Conservation (phyloP, 92 coral and sea anemone genomes). For the Epizoanthus fatuus region DNA sequence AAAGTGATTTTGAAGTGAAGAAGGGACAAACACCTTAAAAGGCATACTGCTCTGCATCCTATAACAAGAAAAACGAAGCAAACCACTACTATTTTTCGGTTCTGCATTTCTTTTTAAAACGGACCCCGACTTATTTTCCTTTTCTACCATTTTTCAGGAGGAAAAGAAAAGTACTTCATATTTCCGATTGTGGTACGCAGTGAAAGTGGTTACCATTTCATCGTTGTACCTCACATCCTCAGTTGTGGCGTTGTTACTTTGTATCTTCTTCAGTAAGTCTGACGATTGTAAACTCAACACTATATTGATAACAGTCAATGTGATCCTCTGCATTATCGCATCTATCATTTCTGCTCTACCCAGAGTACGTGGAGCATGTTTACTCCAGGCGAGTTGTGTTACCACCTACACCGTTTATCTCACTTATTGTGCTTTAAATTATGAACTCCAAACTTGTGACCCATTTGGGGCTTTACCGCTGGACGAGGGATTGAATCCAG, state of each 20-base stretch:
- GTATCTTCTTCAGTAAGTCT: conserved; percentile 54
- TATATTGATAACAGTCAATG: conserved; percentile 69
- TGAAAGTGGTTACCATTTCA: conserved; percentile 36
- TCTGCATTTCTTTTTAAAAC: too few relatives aligned
- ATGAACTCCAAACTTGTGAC: conserved; percentile 64
- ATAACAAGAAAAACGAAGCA: too few relatives aligned
- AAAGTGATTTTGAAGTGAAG: too few relatives aligned
- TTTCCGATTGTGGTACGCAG: conserved; percentile 39
- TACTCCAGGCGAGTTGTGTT: conserved; percentile 79
- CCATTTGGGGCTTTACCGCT: conserved; percentile 48
- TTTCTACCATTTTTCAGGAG: conserved; percentile 38
- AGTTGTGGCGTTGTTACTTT: conserved; percentile 56
- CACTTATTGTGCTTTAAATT: conserved; percentile 70
- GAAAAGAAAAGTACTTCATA: conserved; percentile 10
- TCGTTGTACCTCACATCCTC: conserved; percentile 50
- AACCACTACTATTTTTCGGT: too few relatives aligned
- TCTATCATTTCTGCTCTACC: conserved; percentile 57
- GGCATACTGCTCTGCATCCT: too few relatives aligned
- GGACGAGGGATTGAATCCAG: conserved; percentile 34
- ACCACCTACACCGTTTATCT: conserved; percentile 69
- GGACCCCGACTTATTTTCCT: too few relatives aligned
- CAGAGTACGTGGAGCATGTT: conserved; percentile 33
- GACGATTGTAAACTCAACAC: conserved; percentile 76
- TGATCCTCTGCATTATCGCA: conserved; percentile 54
- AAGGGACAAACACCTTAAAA: too few relatives aligned